Evolutionary conservation across 2,113 vertebrate genomes (phyloP).

Genomic region (Pterophyllum scalare): DNA sequence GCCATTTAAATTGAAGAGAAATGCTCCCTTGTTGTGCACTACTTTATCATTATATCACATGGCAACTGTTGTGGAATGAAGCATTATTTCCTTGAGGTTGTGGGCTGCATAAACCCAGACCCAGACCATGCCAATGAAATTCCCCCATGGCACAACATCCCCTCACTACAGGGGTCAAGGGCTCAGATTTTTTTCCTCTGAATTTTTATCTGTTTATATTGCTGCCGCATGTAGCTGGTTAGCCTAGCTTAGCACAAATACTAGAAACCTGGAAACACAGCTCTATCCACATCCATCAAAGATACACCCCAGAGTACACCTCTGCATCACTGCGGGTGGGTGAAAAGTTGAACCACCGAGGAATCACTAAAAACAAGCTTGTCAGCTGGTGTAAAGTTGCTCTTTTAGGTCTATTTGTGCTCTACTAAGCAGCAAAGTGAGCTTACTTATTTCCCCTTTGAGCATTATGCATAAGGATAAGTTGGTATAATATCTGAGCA

Average conservation of each 20-base stretch:
- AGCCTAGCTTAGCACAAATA: background rate
- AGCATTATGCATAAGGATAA: constrained; percentile 43
- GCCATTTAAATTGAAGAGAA: background rate
- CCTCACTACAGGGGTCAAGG: background rate
- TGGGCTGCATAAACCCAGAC: background rate
- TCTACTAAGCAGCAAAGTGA: background rate
- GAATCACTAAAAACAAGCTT: background rate
- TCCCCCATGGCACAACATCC: background rate
- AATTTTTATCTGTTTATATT: background rate
- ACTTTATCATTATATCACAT: background rate
- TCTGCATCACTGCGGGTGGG: background rate
- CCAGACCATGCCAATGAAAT: background rate
- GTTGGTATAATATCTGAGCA: constrained; percentile 36
- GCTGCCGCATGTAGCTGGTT: background rate
- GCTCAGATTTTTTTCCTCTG: background rate
- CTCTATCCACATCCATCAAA: background rate
- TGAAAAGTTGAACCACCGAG: background rate
- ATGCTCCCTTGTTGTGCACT: background rate
- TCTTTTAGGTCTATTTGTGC: constrained; percentile 31
- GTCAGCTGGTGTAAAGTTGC: background rate
- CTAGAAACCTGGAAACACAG: background rate
- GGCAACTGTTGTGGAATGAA: background rate
- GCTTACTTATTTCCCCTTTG: constrained; percentile 9
- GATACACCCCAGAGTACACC: background rate
- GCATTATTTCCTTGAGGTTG: background rate